These are phyloP conservation scores for Pristionchus pacificus DNA, from an alignment of 1,140 invertebrate species.

Conservation along the genomic window DNA sequence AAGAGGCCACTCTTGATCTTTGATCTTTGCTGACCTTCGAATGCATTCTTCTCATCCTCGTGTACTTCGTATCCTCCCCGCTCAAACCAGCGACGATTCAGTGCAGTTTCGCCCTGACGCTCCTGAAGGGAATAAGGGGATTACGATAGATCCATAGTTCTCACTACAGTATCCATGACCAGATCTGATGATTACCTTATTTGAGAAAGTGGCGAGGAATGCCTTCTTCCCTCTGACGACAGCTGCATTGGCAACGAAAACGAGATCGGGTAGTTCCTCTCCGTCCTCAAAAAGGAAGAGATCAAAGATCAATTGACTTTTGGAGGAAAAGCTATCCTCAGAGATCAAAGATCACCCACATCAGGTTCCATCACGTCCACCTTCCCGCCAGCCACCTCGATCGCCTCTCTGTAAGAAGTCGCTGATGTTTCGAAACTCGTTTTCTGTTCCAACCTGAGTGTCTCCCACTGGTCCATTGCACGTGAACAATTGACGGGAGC, in stretches of 20 bases:
- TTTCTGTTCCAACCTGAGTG: too few relatives aligned
- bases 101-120: background rate
- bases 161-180: too few relatives aligned
- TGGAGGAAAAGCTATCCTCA: background rate
- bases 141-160: too few relatives aligned
- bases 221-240: constrained; percentile 51
- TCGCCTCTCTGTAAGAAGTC: constrained; percentile 24
- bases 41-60: constrained; percentile 47
- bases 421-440: too few relatives aligned
- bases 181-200: too few relatives aligned
- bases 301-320: constrained; percentile 10
- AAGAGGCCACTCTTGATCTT: too few relatives aligned
- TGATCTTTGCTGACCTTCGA: constrained; percentile 46
- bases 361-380: constrained; percentile 52
- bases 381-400: constrained; percentile 46
- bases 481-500: constrained; percentile 42
- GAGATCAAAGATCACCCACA: constrained; percentile 25
- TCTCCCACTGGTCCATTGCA: constrained; percentile 49
- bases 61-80: constrained; percentile 45
- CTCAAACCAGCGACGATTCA: constrained; percentile 48
- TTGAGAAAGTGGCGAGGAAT: constrained; percentile 53
- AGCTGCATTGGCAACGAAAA: constrained; percentile 56
- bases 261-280: constrained; percentile 52
- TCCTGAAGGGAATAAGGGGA: background rate
- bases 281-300: constrained; percentile 42